Conservation (phyloP, 1,140 invertebrate species). For the Lucilia sericata region DNA sequence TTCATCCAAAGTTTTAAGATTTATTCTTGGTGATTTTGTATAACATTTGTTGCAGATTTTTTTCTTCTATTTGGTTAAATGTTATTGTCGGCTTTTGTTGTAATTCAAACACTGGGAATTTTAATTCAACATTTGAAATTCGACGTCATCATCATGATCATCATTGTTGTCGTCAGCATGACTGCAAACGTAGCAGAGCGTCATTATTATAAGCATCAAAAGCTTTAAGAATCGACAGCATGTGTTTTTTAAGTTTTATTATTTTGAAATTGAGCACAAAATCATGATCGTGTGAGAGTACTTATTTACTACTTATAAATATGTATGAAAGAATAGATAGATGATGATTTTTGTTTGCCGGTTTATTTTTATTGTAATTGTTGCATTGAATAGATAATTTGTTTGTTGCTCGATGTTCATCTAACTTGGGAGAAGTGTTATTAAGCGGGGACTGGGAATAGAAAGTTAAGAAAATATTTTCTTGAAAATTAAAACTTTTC, state of each 20-base stretch:
- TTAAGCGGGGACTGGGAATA: no score
- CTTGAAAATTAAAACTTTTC: no score
- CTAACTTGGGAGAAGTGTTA: no score
- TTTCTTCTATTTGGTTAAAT: background rate
- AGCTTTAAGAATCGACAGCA: constrained; percentile 15
- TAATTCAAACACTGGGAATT: background rate
- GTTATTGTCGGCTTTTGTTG: constrained; percentile 12
- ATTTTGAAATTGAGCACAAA: constrained; percentile 30
- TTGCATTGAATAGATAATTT: no score
- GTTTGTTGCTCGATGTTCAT: no score
- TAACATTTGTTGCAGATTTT: no score
- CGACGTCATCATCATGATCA: constrained; percentile 6
- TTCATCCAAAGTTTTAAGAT: no score
- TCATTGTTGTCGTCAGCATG: background rate
- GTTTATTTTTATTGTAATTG: background rate
- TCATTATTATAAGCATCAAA: background rate
- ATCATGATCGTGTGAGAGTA: constrained; percentile 43
- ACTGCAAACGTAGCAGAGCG: background rate
- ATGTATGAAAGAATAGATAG: background rate
- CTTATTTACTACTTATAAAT: background rate
- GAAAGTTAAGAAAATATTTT: no score
- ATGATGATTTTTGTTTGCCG: background rate
- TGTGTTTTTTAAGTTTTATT: background rate
- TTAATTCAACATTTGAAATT: background rate
- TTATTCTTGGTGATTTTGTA: no score